Conservation (phyloP, 2,113 vertebrate species). For the Takifugu bimaculatus region DNA sequence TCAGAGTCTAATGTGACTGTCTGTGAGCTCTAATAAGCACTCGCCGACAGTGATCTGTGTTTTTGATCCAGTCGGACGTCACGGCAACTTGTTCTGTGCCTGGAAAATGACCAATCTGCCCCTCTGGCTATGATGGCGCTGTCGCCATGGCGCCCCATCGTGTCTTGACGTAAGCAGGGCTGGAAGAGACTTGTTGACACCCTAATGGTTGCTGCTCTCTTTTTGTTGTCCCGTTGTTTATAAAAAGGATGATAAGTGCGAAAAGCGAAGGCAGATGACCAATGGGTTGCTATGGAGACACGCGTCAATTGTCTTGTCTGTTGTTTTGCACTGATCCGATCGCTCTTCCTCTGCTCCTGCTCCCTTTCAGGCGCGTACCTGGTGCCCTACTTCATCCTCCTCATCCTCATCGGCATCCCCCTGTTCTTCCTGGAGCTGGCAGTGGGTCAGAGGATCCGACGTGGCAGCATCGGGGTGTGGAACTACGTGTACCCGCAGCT, state of each 20-base stretch:
- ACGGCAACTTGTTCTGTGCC: conserved; percentile 20
- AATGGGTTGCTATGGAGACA: background rate
- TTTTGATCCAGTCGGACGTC: conserved; percentile 29
- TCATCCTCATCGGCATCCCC: conserved; percentile 93
- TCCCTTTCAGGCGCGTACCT: conserved; percentile 86
- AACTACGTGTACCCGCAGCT: conserved; percentile 91
- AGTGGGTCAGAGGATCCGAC: conserved; percentile 91
- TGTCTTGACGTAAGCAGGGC: conserved; percentile 54
- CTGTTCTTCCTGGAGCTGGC: conserved; percentile 98
- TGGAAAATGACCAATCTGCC: conserved; percentile 25
- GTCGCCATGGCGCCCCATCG: conserved; percentile 61
- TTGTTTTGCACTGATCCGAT: no score
- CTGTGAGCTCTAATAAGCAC: no score
- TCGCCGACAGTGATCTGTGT: background rate
- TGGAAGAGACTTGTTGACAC: conserved; percentile 42
- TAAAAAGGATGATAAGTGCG: conserved; percentile 1
- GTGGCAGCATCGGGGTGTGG: conserved; percentile 97
- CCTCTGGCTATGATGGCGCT: conserved; percentile 34
- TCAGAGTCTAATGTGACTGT: background rate
- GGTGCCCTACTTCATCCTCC: conserved; percentile 91
- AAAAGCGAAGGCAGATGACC: background rate
- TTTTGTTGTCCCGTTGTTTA: conserved; percentile 1
- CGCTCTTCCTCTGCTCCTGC: background rate
- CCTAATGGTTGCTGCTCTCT: conserved; percentile 26
- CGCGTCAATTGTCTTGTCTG: no score